phyloP scores from a whole-genome alignment of 2,113 vertebrate species.

The Irena cyanogastra region DNA sequence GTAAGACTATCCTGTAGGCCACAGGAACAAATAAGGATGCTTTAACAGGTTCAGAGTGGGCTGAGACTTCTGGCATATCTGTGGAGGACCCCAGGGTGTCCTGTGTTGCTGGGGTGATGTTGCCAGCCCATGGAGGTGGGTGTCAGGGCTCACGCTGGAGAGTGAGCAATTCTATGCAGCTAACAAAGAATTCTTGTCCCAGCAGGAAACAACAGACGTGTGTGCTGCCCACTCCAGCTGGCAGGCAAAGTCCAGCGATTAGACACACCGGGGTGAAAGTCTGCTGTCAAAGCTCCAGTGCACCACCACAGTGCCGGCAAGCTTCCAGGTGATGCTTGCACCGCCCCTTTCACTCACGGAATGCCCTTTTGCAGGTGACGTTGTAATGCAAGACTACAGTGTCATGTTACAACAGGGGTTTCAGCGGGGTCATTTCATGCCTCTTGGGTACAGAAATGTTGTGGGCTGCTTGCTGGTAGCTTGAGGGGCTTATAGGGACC shows the following conservation, averaged over 20 bases:
- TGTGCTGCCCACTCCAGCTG: not conserved
- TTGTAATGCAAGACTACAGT: not conserved
- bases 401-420: not conserved
- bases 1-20: not conserved
- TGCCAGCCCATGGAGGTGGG: not conserved
- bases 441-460: not conserved
- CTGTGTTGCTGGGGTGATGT: not conserved
- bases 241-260: constrained; percentile 28
- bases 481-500: not conserved
- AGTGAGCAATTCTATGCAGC: not conserved
- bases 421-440: not conserved
- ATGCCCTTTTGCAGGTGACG: not conserved
- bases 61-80: not conserved
- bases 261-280: not conserved
- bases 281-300: not conserved
- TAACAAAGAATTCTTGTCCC: not conserved
- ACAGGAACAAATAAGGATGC: not conserved
- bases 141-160: not conserved
- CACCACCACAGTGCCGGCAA: not conserved
- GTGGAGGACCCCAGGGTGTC: not conserved
- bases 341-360: fast-evolving
- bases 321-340: not conserved
- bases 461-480: not conserved
- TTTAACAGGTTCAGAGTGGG: not conserved
- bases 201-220: not conserved